Conservation (phyloP, 1,140 invertebrate species). For the Mercenaria mercenaria region DNA sequence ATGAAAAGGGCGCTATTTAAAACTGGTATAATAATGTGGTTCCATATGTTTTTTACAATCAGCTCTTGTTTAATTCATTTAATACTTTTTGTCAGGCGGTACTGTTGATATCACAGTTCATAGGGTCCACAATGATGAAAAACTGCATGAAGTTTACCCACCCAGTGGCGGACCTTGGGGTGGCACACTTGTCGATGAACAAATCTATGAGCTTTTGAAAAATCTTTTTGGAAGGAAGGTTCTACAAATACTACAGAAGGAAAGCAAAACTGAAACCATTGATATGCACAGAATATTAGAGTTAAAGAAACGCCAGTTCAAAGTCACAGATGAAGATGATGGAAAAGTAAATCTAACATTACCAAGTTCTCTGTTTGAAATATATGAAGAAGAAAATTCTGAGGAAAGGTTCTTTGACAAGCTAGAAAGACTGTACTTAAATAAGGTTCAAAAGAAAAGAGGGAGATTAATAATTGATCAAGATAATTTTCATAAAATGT, state of each 20-base stretch:
- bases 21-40: no score
- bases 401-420: background rate
- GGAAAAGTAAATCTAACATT: constrained; percentile 24
- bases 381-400: constrained; percentile 21
- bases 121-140: constrained; percentile 15
- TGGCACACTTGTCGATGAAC: constrained; percentile 63
- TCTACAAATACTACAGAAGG: constrained; percentile 27
- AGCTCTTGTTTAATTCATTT: no score
- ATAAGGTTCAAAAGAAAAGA: background rate
- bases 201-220: constrained; percentile 32
- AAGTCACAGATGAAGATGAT: background rate
- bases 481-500: constrained; percentile 24
- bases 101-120: constrained; percentile 69
- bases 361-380: constrained; percentile 24
- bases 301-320: constrained; percentile 46
- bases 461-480: constrained; percentile 33
- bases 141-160: constrained; percentile 41
- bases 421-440: background rate
- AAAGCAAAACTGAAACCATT: constrained; percentile 36
- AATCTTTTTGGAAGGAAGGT: constrained; percentile 43
- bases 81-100: constrained; percentile 59
- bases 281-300: constrained; percentile 61
- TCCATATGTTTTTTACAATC: no score
- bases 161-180: constrained; percentile 66
- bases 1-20: no score